Percentiles rank a stretch among this genome's conserved stretches.
Conservation (phyloP, 1,140 invertebrate species). For the Onthophagus taurus region DNA sequence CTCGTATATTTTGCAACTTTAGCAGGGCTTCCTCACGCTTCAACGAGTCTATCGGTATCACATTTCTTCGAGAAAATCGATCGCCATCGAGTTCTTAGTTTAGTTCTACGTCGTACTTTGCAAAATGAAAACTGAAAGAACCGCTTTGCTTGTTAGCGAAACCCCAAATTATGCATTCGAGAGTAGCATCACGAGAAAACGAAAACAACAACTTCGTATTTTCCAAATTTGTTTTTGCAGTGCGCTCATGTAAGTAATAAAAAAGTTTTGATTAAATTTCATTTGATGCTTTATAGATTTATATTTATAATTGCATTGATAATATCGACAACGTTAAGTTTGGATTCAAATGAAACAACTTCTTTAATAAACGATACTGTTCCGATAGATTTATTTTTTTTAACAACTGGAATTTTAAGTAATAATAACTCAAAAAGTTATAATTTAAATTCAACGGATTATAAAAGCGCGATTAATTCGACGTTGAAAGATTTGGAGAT, state of each 20-base stretch:
- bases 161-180: conserved; percentile 53
- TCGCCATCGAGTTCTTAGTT: too few species aligned
- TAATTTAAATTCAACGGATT: background rate
- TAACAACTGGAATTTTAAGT: conserved; percentile 24
- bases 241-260: conserved; percentile 50
- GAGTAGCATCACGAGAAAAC: conserved; percentile 44
- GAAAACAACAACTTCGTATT: conserved; percentile 49
- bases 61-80: too few species aligned
- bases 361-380: conserved; percentile 8
- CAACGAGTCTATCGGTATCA: too few species aligned
- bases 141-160: conserved; percentile 33
- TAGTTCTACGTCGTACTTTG: too few species aligned
- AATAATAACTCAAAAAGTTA: background rate
- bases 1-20: too few species aligned
- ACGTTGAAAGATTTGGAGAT: conserved; percentile 48
- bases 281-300: conserved; percentile 7
- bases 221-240: conserved; percentile 62
- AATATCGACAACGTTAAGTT: background rate
- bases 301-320: conserved; percentile 11
- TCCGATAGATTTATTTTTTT: conserved; percentile 5
- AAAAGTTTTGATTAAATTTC: conserved; percentile 5
- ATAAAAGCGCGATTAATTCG: conserved; percentile 38
- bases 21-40: too few species aligned
- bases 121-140: conserved; percentile 19
- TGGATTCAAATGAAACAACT: background rate